Conservation (phyloP, 1,140 invertebrate species). For the Penaeus indicus region DNA sequence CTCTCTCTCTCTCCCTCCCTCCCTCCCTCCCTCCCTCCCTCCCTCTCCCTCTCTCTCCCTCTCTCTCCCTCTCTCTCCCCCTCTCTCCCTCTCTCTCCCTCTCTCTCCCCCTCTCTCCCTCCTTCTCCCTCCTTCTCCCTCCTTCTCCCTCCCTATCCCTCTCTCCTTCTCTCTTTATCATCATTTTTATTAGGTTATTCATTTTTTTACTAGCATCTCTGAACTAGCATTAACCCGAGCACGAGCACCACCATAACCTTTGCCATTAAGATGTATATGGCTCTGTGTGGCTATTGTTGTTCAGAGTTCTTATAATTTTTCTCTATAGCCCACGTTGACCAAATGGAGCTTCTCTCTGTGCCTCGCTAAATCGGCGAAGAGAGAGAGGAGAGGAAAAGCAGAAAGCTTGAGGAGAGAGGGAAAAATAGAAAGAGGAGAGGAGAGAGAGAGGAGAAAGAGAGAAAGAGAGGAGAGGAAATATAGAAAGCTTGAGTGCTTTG, state of each 20-base stretch:
- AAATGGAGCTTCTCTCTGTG: no score
- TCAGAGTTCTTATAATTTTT: no score
- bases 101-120: neutral
- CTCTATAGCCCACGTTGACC: no score
- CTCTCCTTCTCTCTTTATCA: neutral
- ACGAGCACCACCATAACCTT: no score
- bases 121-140: neutral
- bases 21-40: neutral
- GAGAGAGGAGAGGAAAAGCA: neutral
- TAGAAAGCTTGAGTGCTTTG: no score
- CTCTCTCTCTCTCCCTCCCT: neutral
- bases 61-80: neutral
- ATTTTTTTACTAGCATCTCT: neutral
- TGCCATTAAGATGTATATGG: no score
- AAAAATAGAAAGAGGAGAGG: no score
- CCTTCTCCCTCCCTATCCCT: neutral
- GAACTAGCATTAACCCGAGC: neutral
- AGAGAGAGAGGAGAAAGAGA: no score
- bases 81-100: neutral
- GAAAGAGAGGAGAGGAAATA: no score
- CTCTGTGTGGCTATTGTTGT: no score
- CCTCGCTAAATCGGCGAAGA: neutral
- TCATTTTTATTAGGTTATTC: slow-evolving; percentile 20
- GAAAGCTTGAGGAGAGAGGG: no score
- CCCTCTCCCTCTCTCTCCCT: slow-evolving; percentile 10